Conservation (phyloP, 2,797 vertebrate genomes). For the Eupleurogrammus muticus region DNA sequence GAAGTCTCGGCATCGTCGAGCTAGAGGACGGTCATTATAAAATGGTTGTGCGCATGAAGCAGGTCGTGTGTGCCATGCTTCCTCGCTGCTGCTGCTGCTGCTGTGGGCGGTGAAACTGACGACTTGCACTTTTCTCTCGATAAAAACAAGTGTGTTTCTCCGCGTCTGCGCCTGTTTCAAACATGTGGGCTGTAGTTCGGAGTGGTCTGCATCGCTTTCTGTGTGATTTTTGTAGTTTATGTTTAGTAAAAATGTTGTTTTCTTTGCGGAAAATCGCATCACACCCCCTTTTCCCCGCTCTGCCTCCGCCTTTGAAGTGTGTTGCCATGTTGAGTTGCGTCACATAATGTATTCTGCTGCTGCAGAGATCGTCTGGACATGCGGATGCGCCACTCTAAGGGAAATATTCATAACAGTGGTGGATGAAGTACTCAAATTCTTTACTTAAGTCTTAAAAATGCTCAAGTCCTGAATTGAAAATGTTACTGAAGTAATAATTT, state of each 20-base stretch:
- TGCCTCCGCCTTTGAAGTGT: constrained; percentile 81
- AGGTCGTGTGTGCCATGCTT: constrained; percentile 83
- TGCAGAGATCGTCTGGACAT: constrained; percentile 73
- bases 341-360: constrained; percentile 82
- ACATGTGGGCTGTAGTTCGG: accelerated
- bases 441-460: no score
- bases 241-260: constrained; percentile 39
- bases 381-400: constrained; percentile 47
- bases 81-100: constrained; percentile 79
- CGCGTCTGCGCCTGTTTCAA: background rate
- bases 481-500: no score
- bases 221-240: constrained; percentile 39
- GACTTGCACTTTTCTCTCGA: constrained; percentile 74
- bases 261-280: constrained; percentile 73
- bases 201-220: background rate
- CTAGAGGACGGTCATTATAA: constrained; percentile 72
- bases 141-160: constrained; percentile 44
- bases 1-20: constrained; percentile 61
- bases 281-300: constrained; percentile 75
- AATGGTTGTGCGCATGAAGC: constrained; percentile 83
- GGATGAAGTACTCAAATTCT: no score
- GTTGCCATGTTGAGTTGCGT: constrained; percentile 88
- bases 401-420: background rate
- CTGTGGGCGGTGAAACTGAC: constrained; percentile 81
- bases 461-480: no score